phyloP scores from a whole-genome alignment of 2,797 vertebrate genomes.

The Micropoecilia bifurca region DNA sequence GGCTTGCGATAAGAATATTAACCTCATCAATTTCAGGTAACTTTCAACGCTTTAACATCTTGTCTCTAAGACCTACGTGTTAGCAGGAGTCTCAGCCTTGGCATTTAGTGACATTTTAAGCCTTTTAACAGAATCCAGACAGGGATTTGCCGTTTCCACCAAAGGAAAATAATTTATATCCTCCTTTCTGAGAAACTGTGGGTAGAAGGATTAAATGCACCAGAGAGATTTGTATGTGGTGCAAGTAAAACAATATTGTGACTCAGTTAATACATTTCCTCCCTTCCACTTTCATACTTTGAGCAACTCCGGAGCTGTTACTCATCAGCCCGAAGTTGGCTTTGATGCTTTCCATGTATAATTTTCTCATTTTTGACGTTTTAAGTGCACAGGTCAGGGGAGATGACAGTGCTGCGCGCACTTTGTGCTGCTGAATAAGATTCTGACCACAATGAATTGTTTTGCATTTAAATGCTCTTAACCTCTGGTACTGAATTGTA shows the following conservation, averaged over 20 bases:
- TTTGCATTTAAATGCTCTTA: slow-evolving; percentile 49
- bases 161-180: slow-evolving; percentile 86
- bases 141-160: slow-evolving; percentile 84
- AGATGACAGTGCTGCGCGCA: slow-evolving; percentile 41
- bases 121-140: slow-evolving; percentile 87
- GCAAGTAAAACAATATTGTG: slow-evolving; percentile 82
- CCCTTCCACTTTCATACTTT: slow-evolving; percentile 69
- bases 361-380: slow-evolving; percentile 57
- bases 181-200: slow-evolving; percentile 82
- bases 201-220: slow-evolving; percentile 84
- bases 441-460: slow-evolving; percentile 57
- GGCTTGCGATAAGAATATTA: slow-evolving; percentile 84
- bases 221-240: slow-evolving; percentile 79
- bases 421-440: slow-evolving; percentile 10
- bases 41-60: slow-evolving; percentile 84
- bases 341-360: slow-evolving; percentile 67
- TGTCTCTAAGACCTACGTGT: slow-evolving; percentile 82
- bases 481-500: slow-evolving; percentile 44
- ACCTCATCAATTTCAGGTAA: slow-evolving; percentile 85
- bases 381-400: slow-evolving; percentile 49
- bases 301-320: slow-evolving; percentile 69
- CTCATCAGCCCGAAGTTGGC: slow-evolving; percentile 63
- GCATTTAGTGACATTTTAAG: slow-evolving; percentile 90
- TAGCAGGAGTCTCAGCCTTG: slow-evolving; percentile 84
- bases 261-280: slow-evolving; percentile 79